These are phyloP conservation scores for Gila orcuttii DNA, from an alignment of 2,113 vertebrate genomes.

Conservation along the genomic window DNA sequence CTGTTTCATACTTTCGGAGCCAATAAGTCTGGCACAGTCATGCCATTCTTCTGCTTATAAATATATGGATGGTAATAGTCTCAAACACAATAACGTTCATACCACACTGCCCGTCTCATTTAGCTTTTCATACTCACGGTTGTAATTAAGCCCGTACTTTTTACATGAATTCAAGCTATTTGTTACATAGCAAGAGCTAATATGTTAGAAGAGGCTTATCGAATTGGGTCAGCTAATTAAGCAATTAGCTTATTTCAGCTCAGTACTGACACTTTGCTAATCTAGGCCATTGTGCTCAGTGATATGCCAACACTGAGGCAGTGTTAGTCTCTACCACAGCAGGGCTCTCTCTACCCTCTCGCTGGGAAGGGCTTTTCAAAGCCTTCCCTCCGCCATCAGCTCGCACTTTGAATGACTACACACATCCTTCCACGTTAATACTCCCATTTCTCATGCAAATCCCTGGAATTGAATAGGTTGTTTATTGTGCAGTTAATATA, in stretches of 20 bases:
- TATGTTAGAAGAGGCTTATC: conserved; percentile 80
- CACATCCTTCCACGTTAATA: conserved; percentile 67
- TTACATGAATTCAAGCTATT: conserved; percentile 69
- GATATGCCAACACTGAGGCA: conserved; percentile 68
- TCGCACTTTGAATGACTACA: conserved; percentile 60
- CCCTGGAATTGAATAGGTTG: conserved; percentile 74
- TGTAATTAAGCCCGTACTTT: conserved; percentile 73
- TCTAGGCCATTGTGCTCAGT: conserved; percentile 72
- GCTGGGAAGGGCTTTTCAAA: conserved; percentile 64
- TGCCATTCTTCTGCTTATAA: conserved; percentile 37
- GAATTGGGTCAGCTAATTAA: conserved; percentile 83
- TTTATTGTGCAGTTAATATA: conserved; percentile 76
- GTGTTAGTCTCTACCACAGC: conserved; percentile 47
- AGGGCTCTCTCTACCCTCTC: conserved; percentile 60
- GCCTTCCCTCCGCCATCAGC: conserved; percentile 59
- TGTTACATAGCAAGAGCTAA: conserved; percentile 76
- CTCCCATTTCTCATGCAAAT: conserved; percentile 78
- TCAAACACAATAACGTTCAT: conserved; percentile 50
- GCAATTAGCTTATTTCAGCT: conserved; percentile 81
- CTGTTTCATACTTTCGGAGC: background rate
- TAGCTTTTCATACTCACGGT: conserved; percentile 74
- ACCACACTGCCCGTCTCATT: conserved; percentile 65
- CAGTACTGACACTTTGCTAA: conserved; percentile 76
- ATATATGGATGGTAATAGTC: conserved; percentile 45
- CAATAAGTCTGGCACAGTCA: conserved; percentile 16